Conservation (phyloP, 2,113 vertebrate genomes). For the Coptodon rendalli region DNA sequence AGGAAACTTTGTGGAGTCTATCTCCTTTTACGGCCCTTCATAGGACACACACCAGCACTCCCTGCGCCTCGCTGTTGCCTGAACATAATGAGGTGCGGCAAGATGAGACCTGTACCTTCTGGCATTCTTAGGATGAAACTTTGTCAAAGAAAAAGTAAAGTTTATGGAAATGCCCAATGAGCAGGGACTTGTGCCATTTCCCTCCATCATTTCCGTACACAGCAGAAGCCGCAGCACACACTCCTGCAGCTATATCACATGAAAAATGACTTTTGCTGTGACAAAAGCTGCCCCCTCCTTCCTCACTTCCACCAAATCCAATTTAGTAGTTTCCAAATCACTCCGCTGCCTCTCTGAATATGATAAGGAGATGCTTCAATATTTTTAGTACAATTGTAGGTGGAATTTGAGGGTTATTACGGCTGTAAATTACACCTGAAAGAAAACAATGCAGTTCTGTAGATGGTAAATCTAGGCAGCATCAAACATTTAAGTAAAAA, state of each 20-base stretch:
- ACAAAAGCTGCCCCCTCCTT: slow-evolving; percentile 7
- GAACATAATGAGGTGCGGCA: slow-evolving; percentile 13
- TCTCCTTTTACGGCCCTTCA: slow-evolving; percentile 1
- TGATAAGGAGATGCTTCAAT: background rate
- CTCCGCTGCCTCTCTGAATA: background rate
- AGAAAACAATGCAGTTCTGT: background rate
- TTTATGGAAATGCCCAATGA: background rate
- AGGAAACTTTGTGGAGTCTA: background rate
- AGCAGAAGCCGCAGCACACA: background rate
- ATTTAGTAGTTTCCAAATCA: slow-evolving; percentile 10
- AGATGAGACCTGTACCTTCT: slow-evolving; percentile 11
- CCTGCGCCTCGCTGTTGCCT: background rate
- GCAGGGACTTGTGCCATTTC: background rate
- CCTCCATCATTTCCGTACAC: background rate
- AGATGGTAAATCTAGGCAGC: background rate
- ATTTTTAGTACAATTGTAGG: background rate
- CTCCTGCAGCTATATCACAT: slow-evolving; percentile 2
- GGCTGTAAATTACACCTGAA: background rate
- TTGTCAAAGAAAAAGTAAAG: background rate
- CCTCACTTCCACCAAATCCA: slow-evolving; percentile 16
- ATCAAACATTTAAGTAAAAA: background rate
- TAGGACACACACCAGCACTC: background rate
- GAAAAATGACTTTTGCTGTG: slow-evolving; percentile 9
- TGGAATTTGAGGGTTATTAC: background rate
- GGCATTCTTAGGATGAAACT: background rate